Evolutionary conservation across 2,888 invertebrate species (phyloP), one percentile per base, ranked within the genome.

Genomic region (Heteropelma amictum): DNA sequence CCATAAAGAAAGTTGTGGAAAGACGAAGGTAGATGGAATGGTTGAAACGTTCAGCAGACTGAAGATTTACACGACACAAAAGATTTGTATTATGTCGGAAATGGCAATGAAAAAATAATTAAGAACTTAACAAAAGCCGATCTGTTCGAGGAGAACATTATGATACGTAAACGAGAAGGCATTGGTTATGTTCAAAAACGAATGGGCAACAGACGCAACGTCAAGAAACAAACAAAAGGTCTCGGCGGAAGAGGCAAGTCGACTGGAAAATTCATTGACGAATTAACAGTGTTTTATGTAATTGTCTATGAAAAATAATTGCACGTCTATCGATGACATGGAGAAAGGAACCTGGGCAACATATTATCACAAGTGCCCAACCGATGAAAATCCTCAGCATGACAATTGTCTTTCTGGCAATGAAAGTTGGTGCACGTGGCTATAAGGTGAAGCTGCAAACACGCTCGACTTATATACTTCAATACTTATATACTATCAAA

Each of bases 371-470:
- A 53, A 30, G 1, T 53, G 53, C 33, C 8, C 21, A 51, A 17
- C 51, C 30, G 51, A 30, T 28, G 51, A 49, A 49, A 49, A 49
- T 49, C 28, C 12, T 49, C 49, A 49, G 49, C 49, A 49, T 49
- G 49, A 49, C n/a, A n/a, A n/a, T n/a, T n/a, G n/a, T n/a, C n/a
- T n/a, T 47, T 47, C 26, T 47, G 47, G 26, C 47, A 49, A 23
- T 26, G 47, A 49, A 49, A 49, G 47, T 47, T 23, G 26, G 47
- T 23, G 23, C 23, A 47, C 10, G 12, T 49, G 21, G 49, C 19
- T 5, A 58, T 14, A 30, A 30, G 30, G n/a, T n/a, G n/a, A n/a
- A n/a, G n/a, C n/a, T n/a, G n/a, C n/a, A n/a, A n/a, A n/a, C n/a
- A n/a, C n/a, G n/a, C n/a, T n/a, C n/a, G n/a, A 30, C 30, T 30